Conservation (phyloP, 2,888 invertebrate genomes). For the Eurytoma adleriae region DNA sequence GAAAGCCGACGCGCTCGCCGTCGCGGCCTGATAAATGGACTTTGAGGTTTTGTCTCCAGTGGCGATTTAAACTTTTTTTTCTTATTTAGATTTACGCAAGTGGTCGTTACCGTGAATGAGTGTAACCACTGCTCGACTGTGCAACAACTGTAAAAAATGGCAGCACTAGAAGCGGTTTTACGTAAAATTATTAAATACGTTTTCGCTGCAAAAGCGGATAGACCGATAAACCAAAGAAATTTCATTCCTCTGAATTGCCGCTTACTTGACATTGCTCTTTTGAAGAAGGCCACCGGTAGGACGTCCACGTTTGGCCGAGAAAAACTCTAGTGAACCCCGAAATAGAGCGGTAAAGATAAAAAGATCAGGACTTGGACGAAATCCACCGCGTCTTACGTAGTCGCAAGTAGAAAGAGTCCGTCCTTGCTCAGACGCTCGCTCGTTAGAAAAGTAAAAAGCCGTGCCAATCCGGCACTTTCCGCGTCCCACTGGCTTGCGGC, state of each 20-base stretch:
- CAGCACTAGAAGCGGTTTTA: too few species aligned
- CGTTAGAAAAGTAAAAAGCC: constrained; percentile 49
- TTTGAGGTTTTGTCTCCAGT: constrained; percentile 25
- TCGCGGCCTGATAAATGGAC: constrained; percentile 40
- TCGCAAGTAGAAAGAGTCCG: constrained; percentile 38
- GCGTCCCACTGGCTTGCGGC: constrained; percentile 15
- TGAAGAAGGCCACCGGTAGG: too few species aligned
- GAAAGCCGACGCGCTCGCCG: constrained; percentile 1
- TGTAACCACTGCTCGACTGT: too few species aligned
- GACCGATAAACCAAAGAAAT: too few species aligned
- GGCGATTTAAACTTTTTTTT: constrained; percentile 18
- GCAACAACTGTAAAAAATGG: too few species aligned
- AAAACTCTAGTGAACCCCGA: background rate
- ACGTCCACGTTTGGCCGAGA: constrained; percentile 8
- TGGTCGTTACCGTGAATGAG: too few species aligned
- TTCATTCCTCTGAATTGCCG: too few species aligned
- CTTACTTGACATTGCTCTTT: constrained; percentile 4
- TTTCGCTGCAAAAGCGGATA: too few species aligned
- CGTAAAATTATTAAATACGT: too few species aligned
- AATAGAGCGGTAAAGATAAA: constrained; percentile 12
- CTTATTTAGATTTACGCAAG: too few species aligned
- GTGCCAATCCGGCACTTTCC: constrained; percentile 44
- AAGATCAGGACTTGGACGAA: constrained; percentile 43
- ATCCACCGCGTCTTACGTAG: constrained; percentile 29
- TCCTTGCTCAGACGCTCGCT: constrained; percentile 36